Conservation (phyloP, 2,113 vertebrate genomes). For the Taxidea taxus region DNA sequence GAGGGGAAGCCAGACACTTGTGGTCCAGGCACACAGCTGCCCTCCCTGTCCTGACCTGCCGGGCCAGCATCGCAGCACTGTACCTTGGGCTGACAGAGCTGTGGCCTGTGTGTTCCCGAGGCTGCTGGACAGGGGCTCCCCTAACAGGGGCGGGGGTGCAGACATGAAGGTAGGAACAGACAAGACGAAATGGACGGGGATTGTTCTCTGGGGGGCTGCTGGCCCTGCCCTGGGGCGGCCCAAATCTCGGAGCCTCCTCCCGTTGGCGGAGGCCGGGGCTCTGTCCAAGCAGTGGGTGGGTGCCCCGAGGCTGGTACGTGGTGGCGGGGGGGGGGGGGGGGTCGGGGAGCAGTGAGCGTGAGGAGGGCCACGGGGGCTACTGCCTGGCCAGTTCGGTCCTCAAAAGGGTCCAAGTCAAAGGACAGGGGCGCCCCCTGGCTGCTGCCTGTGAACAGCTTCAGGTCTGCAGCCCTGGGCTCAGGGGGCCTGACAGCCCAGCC, state of each 20-base stretch:
- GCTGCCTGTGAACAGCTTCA: not conserved
- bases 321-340: not conserved
- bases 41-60: not conserved
- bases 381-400: not conserved
- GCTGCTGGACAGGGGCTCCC: not conserved
- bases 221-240: not conserved
- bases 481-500: not conserved
- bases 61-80: not conserved
- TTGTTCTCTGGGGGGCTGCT: not conserved
- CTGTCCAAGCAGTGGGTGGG: not conserved
- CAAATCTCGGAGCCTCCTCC: not conserved
- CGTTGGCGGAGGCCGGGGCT: not conserved
- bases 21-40: not conserved
- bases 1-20: not conserved
- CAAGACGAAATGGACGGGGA: accelerated
- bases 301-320: not conserved
- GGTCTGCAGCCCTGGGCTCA: not conserved
- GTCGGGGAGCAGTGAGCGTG: not conserved
- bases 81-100: not conserved
- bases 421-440: not conserved
- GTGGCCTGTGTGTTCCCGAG: not conserved
- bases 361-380: not conserved
- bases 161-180: not conserved
- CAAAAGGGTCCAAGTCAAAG: not conserved
- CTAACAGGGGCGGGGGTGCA: not conserved